Evolutionary conservation across 64 coral and sea anemone species (phyloP).

Genomic region (Stichodactyla helianthus): DNA sequence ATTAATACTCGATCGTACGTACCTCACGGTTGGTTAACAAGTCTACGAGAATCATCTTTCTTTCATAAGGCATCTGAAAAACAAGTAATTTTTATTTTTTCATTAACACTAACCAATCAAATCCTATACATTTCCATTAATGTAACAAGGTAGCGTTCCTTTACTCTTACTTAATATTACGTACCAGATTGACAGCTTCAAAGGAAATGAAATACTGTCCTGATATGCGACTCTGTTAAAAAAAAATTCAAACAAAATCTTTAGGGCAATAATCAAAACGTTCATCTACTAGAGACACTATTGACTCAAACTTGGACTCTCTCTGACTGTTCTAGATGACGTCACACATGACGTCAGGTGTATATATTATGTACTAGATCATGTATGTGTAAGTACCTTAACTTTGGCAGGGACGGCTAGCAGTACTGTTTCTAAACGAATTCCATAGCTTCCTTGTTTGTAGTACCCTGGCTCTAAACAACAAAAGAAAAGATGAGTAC

Average conservation of each 20-base stretch:
- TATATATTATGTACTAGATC: neutral
- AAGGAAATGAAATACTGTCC: neutral
- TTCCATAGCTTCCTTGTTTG: constrained; percentile 73
- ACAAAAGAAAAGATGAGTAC: constrained; percentile 20
- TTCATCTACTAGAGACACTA: too few relatives aligned
- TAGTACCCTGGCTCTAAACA: constrained; percentile 89
- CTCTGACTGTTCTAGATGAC: neutral
- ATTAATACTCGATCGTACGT: neutral
- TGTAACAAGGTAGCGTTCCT: too few relatives aligned
- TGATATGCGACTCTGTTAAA: neutral
- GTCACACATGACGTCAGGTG: neutral
- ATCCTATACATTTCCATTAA: too few relatives aligned
- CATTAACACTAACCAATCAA: too few relatives aligned
- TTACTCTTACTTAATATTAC: too few relatives aligned
- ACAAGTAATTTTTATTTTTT: neutral
- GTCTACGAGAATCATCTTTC: constrained; percentile 34
- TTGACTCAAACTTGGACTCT: neutral
- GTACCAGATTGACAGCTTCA: neutral
- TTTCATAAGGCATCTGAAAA: constrained; percentile 40
- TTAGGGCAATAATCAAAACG: too few relatives aligned
- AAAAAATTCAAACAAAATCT: neutral
- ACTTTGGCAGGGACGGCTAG: constrained; percentile 54
- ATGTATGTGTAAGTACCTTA: constrained; percentile 35
- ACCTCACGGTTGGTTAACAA: constrained; percentile 44
- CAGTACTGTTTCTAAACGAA: constrained; percentile 79